Evolutionary conservation across 2,888 invertebrate species (phyloP), one percentile per base, ranked within the genome.

Genomic region (Shargacucullia verbasci): DNA sequence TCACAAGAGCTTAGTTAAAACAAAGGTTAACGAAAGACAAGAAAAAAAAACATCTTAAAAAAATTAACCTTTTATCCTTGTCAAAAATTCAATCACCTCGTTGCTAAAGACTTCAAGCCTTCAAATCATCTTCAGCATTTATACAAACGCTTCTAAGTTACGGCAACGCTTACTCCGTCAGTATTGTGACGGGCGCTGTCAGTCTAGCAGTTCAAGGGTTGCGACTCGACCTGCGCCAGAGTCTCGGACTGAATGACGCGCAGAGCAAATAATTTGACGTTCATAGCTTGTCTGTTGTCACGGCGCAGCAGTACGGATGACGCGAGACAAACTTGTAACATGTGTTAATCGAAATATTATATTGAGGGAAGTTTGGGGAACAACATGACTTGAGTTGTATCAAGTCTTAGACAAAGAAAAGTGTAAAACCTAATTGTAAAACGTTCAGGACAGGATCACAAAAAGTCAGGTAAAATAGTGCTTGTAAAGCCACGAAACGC

Each of bases 221-320:
- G 65, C 10, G 70, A 40, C 70, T 60, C 54, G 73, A 77, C 77
- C 78, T 60, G 66, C 61, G 76, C 47, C 65, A 63, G 20, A 2
- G 20, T 20, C 20, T n/a, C n/a, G n/a, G n/a, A n/a, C n/a, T 2
- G 62, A 67, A 56, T 59, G 71, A 71, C 77, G 66, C 54, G 53
- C 54, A 67, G 73, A 69, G 72, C 79, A 79, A 79, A 77, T 75
- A 77, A 61, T 79, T 75, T 72, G 78, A 79, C 75, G 73, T 73
- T 46, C 66, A 57, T 53, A 62, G 60, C 63, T 66, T 72, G 73
- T 73, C 70, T 65, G 63, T 65, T 64, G 74, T 74, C 73, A 58
- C 55, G 20, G 70, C 14, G 60, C 64, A 54, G 55, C 68, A 66
- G 64, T 59, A 59, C 15, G 47, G 20, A 48, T 43, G 40, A 29